Evolutionary conservation across 2,888 invertebrate genomes (phyloP), one percentile per base, ranked within the genome.

Genomic region (Margaritifera margaritifera): DNA sequence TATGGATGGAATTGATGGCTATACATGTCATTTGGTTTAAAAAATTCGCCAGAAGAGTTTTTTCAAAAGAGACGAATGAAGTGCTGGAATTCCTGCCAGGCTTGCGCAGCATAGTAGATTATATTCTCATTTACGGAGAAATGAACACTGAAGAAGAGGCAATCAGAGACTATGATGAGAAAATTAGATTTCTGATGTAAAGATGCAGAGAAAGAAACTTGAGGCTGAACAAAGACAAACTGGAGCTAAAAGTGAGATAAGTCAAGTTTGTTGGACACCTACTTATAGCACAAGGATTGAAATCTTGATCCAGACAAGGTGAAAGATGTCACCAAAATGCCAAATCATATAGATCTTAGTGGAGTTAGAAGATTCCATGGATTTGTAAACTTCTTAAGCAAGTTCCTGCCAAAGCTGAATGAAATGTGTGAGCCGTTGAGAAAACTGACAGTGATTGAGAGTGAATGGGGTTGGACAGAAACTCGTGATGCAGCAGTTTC

Each of bases 21-120:
- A 15, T 25, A 76, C 6, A 64, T 81, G 65, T 79, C 80, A 3
- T 80, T 80, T 69, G 80, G 78, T n/a, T n/a, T n/a, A 3, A 72
- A 77, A 31, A 66, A 62, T 11, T 52, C 72, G 15, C 69, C 77
- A 1, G 62, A 74, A 19, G 79, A 78, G 55, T 68, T 70, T n/a
- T 81, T 68, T 52, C 81, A 82, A 56, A 62, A 68, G 4, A 58
- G 73, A 63, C 68, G 72, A 27, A 78, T n/a, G 59, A 75, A 42
- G 75, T 66, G 8, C 62, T 82, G 3, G 77, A 77, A 63, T 76
- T 78, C 3, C 65, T 80, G 22, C 65, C 51, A 57, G 77, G 79
- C 24, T 71, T 79, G 3, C 25, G 66, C 6, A 60, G 64, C 25
- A 73, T 82, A 6, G 71, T 77, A 31, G 79, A 82, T 64, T 81